These are phyloP conservation scores for Galeopterus variegatus DNA, from an alignment of 2,113 vertebrate genomes.

Conservation along the genomic window DNA sequence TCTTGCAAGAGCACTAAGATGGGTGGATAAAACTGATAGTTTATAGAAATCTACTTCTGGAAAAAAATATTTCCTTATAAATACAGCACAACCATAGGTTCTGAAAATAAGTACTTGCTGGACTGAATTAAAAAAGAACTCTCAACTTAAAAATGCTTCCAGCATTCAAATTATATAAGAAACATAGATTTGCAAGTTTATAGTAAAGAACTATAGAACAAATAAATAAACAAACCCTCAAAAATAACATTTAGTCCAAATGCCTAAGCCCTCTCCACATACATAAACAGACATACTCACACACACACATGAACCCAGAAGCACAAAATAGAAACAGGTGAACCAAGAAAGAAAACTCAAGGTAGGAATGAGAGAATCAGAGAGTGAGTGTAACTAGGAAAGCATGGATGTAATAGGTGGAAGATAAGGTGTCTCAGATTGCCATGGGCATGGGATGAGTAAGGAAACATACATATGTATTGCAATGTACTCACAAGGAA, in stretches of 20 bases:
- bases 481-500: background rate
- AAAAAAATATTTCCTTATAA: background rate
- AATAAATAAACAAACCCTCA: background rate
- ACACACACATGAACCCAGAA: no score
- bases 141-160: background rate
- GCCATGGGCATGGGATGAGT: rapidly evolving
- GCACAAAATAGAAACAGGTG: background rate
- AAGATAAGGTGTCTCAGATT: background rate
- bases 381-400: background rate
- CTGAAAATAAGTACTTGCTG: background rate
- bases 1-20: background rate
- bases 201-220: background rate
- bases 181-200: background rate
- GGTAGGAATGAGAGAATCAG: background rate
- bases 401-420: background rate
- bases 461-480: background rate
- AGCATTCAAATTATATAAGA: background rate
- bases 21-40: background rate
- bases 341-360: background rate
- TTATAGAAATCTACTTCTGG: background rate
- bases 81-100: background rate
- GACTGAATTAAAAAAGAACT: background rate
- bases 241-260: conserved; percentile 9
- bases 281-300: background rate
- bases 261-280: background rate